Base-by-base conservation (phyloP, 2,888 invertebrate species). In the Abrostola triplasia region DNA sequence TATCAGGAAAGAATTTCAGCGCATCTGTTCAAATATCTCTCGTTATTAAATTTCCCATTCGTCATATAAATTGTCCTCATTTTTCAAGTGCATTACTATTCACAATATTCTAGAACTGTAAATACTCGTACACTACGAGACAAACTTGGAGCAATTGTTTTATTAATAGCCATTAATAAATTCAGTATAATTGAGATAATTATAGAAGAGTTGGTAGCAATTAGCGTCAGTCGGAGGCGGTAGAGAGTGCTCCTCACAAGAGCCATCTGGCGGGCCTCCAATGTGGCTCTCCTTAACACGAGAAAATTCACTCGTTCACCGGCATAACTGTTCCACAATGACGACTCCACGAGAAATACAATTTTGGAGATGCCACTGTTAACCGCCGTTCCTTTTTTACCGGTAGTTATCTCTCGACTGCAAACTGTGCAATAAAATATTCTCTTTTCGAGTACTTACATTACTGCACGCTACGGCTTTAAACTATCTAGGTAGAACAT, bases 251-350 rank as follows among this genome's bases (percentile, higher is more conserved):
- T 91, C 80, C 84, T 84, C 85, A 82, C 84, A 85, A 91, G 92
- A 86, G 90, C 87, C 88, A 91, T 90, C 93, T 94, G 94, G 94
- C 94, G 86, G 79, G 78, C 77, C 87, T 93, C 93, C 94, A 94
- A 90, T 84, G 88, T 82, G 83, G 81, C 86, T 81, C 91, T 89
- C 83, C 88, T 90, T 88, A 87, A 86, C 86, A 86, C 88, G 88
- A 84, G 85, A 80, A 80, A 81, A 81, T 78, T 83, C 78, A 79
- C 82, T 84, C 77, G 85, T 84, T 86, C 85, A 82, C 77, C 76
- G 82, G 70, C 74, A 77, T 80, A 85, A 87, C 84, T 82, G 85
- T 85, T 88, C 79, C 77, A 76, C 59, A 79, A 76, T 79, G 79
- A 73, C 71, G 70, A 68, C 64, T 64, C 59, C 44, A 67, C 61